phyloP scores from a whole-genome alignment of 2,888 invertebrate genomes.

The Nomada lathburiana region DNA sequence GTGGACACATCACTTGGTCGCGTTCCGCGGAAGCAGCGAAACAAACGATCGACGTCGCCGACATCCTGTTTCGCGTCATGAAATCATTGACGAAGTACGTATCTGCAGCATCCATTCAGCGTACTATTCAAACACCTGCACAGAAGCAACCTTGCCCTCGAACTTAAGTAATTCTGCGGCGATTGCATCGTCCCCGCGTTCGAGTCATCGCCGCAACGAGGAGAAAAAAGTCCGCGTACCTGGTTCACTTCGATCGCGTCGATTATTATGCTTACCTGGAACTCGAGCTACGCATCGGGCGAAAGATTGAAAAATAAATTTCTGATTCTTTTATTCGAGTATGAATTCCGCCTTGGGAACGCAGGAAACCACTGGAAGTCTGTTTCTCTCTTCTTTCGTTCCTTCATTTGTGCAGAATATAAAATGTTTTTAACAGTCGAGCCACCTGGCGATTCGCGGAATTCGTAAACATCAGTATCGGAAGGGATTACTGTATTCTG shows the following conservation, averaged over 20 bases:
- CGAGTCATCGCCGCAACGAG: background rate
- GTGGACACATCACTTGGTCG: background rate
- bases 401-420: background rate
- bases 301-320: too few species aligned
- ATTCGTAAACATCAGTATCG: background rate
- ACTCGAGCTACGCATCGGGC: conserved; percentile 11
- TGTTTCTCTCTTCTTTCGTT: background rate
- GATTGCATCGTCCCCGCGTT: conserved; percentile 46
- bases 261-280: conserved; percentile 1
- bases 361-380: background rate
- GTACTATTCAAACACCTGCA: conserved; percentile 19
- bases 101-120: conserved; percentile 72
- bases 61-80: background rate
- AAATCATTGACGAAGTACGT: conserved; percentile 68
- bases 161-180: conserved; percentile 72
- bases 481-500: background rate
- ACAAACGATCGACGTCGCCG: background rate
- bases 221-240: background rate
- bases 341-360: too few species aligned
- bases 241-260: background rate
- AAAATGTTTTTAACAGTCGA: background rate
- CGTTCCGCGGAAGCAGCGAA: background rate
- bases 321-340: too few species aligned
- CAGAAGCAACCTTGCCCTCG: conserved; percentile 74
- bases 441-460: background rate